Percentiles rank a stretch among this genome's conserved stretches.
Evolutionary conservation across 2,888 invertebrate genomes (phyloP).

Genomic region (Xanthia icteritia): DNA sequence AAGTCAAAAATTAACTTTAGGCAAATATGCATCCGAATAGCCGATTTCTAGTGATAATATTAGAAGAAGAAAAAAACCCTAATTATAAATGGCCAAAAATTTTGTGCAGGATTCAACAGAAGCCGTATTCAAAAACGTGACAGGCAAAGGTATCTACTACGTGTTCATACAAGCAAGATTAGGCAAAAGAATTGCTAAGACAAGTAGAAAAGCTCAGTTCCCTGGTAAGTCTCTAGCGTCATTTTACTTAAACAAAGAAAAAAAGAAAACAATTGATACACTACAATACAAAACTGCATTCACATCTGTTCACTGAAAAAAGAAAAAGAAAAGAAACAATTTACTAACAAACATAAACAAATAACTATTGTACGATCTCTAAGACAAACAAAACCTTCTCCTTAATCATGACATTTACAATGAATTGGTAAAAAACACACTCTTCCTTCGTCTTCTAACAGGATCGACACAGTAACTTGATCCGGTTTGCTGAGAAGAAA

Average conservation of each 20-base stretch:
- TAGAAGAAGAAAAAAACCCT: not conserved
- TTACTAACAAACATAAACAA: not conserved
- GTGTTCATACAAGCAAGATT: constrained; percentile 70
- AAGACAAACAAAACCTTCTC: not conserved
- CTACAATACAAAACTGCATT: not conserved
- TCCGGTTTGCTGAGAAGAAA: constrained; percentile 36
- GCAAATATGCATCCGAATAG: no score
- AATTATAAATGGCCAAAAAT: no score
- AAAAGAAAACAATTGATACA: not conserved
- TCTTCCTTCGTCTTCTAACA: constrained; percentile 37
- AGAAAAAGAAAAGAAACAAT: not conserved
- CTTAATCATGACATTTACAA: not conserved
- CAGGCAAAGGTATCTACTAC: constrained; percentile 68
- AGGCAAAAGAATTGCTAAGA: constrained; percentile 53
- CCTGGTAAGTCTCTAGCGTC: constrained; percentile 72
- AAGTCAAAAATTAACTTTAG: no score
- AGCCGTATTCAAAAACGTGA: constrained; percentile 71
- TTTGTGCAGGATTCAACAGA: constrained; percentile 75
- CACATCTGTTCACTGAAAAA: not conserved
- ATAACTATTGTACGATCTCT: not conserved
- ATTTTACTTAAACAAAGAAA: not conserved
- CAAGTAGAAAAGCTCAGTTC: constrained; percentile 68
- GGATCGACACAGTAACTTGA: constrained; percentile 29
- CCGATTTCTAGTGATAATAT: not conserved
- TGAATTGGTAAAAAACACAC: constrained; percentile 26